Evolutionary conservation across 2,113 vertebrate species (phyloP), one percentile per base, ranked within the genome.

Genomic region (Scomber japonicus): DNA sequence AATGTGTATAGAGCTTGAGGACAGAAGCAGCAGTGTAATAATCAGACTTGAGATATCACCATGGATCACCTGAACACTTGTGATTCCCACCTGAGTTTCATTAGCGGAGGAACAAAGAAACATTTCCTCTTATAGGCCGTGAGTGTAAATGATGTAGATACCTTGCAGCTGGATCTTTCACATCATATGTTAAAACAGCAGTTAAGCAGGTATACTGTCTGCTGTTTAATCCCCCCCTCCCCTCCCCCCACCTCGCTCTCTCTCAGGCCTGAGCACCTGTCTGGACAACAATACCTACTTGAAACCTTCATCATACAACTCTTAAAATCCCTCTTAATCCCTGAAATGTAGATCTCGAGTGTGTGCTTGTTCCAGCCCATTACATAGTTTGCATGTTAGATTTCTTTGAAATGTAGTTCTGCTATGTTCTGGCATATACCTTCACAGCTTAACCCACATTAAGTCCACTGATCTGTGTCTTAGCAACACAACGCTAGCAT

Each of bases 271-370:
- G 11, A 84, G 88, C 76, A 91, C 88, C 91, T 92, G 91, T 93
- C 93, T 74, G 84, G 83, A 92, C 86, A 91, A 92, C 91, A 94
- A 93, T 89, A 81, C 83, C 86, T 84, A 75, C 89, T 76, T n/a
- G 82, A 85, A 71, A 83, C 79, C 86, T 80, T 91, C 88, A 91
- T 91, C 88, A 72, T 27, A 78, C 55, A 89, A 88, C 91, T 86
- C 74, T 66, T 84, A 71, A 92, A 93, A 88, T 86, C 90, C 93
- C 62, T 17, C 64, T 48, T 94, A 93, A 94, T 92, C 92, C 92
- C 87, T 75, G 85, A 75, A 89, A 75, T 89, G 89, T 75, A 91
- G 91, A 94, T 92, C 84, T 88, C 0, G 31, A 30, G 80, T 67
- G 82, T 78, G 83, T 90, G 35, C 35, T 40, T 40, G 35, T 40